Evolutionary conservation across 2,113 vertebrate genomes (phyloP).

Genomic region (Cyanistes caeruleus): DNA sequence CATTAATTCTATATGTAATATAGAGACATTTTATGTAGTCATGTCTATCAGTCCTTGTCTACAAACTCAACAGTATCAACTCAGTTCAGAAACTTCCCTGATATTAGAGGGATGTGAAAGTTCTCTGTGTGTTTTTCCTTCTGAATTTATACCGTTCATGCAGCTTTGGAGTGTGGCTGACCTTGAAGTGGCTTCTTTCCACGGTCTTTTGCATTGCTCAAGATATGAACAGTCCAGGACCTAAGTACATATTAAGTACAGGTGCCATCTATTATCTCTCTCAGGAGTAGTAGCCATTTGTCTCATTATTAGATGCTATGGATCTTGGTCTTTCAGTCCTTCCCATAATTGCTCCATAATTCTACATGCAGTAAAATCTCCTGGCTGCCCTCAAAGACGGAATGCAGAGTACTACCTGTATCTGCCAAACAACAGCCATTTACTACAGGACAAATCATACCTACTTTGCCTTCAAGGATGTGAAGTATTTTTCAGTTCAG

Average conservation of each 20-base stretch:
- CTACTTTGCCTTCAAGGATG: background rate
- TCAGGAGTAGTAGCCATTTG: background rate
- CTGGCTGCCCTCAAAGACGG: background rate
- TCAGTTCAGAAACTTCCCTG: background rate
- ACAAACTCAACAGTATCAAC: background rate
- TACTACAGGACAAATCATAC: background rate
- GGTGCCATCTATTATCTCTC: background rate
- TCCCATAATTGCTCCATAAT: background rate
- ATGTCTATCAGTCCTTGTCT: background rate
- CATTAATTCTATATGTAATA: background rate
- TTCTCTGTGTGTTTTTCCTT: background rate
- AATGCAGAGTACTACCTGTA: background rate
- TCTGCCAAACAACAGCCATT: background rate
- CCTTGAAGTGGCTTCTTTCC: background rate
- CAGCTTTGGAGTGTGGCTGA: background rate
- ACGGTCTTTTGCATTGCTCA: background rate
- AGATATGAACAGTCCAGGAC: background rate
- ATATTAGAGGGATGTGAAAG: background rate
- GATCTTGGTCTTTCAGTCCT: background rate
- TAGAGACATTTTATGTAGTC: background rate
- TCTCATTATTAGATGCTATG: background rate
- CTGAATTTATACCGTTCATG: background rate
- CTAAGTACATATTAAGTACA: background rate
- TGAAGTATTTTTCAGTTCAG: background rate
- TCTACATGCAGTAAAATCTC: background rate